phyloP scores from a whole-genome alignment of 1,140 invertebrate species.

The Platyscapa corneri region DNA sequence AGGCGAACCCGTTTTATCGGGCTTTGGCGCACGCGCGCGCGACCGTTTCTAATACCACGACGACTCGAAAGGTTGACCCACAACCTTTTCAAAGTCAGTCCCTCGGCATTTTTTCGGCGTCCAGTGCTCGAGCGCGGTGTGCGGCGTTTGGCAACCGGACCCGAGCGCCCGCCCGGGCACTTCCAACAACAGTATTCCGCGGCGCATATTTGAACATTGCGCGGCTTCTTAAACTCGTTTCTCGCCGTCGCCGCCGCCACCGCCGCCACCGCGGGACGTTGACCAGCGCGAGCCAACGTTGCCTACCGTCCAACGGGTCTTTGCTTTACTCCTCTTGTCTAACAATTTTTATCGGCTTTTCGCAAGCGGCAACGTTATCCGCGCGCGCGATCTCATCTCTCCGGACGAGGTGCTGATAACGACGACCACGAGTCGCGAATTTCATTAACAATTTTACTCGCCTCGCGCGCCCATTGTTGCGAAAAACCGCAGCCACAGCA shows the following conservation, averaged over 20 bases:
- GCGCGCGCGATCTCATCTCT: background rate
- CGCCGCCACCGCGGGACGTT: background rate
- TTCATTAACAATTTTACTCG: no score
- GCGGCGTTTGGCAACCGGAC: no score
- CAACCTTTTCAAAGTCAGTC: slow-evolving; percentile 10
- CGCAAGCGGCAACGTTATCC: background rate
- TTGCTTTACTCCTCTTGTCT: background rate
- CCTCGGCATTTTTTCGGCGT: background rate
- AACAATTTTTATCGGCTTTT: background rate
- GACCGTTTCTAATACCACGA: background rate
- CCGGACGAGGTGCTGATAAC: no score
- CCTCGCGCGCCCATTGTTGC: no score
- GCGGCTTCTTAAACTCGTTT: background rate
- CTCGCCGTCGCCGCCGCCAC: no score
- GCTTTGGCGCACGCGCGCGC: no score
- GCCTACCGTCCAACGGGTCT: background rate
- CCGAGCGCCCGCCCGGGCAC: no score
- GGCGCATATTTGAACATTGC: background rate
- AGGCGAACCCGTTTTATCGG: slow-evolving; percentile 5
- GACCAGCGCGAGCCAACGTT: background rate
- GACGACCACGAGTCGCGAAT: no score
- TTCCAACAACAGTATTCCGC: background rate
- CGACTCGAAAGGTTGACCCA: background rate
- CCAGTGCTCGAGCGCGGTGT: no score
- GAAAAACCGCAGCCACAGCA: no score